These are phyloP conservation scores for Lepisosteus osseus DNA, from an alignment of 2,113 vertebrate genomes.

Conservation along the genomic window DNA sequence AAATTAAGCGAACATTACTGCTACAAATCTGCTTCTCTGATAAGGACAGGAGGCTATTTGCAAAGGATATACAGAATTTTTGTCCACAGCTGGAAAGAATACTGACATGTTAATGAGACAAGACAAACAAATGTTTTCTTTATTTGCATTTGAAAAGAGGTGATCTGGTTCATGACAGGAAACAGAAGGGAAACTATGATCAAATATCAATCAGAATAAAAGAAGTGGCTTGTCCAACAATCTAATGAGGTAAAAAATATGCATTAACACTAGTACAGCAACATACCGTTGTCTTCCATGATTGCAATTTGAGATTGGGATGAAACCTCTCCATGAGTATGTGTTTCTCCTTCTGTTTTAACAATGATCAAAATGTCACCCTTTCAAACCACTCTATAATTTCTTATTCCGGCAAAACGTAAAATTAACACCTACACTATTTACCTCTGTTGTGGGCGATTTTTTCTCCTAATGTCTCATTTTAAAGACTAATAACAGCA, in stretches of 20 bases:
- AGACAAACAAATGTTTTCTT: slow-evolving; percentile 10
- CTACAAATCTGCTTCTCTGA: background rate
- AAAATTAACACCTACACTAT: background rate
- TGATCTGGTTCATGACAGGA: slow-evolving; percentile 8
- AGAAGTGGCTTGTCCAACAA: too few relatives aligned
- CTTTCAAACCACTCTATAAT: slow-evolving; percentile 3
- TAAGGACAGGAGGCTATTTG: slow-evolving; percentile 10
- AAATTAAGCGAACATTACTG: background rate
- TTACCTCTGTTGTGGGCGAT: slow-evolving; percentile 6
- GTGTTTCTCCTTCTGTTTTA: too few relatives aligned
- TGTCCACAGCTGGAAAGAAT: slow-evolving; percentile 17
- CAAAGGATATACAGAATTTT: background rate
- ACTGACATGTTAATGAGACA: slow-evolving; percentile 20
- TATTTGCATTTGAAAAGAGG: slow-evolving; percentile 3
- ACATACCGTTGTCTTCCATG: too few relatives aligned
- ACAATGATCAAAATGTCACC: too few relatives aligned
- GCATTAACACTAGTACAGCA: too few relatives aligned
- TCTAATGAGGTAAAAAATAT: too few relatives aligned
- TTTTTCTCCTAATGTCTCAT: background rate
- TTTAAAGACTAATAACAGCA: slow-evolving; percentile 10
- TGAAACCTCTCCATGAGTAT: too few relatives aligned
- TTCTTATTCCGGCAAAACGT: background rate
- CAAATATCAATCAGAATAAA: too few relatives aligned
- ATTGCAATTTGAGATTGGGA: too few relatives aligned
- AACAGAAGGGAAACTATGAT: too few relatives aligned